These are phyloP conservation scores for Darwinula stevensoni DNA, from an alignment of 2,888 invertebrate species.

Conservation along the genomic window DNA sequence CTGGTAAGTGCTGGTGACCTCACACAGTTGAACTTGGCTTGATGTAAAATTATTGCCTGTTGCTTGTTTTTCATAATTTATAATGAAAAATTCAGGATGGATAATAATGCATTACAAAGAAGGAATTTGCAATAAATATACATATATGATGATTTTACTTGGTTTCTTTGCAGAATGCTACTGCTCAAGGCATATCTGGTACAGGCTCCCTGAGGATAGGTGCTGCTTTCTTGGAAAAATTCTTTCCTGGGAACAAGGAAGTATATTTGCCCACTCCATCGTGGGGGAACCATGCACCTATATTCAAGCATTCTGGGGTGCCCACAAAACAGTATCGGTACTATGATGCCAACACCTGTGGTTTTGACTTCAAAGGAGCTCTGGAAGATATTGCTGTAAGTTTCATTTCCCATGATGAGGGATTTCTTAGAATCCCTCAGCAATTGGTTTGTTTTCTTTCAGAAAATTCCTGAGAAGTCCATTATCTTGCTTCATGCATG, in stretches of 20 bases:
- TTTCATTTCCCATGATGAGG: conserved; percentile 15
- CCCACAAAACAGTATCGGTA: conserved; percentile 69
- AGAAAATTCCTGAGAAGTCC: conserved; percentile 75
- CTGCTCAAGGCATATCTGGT: conserved; percentile 66
- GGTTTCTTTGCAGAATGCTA: conserved; percentile 24
- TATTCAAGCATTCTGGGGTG: conserved; percentile 64
- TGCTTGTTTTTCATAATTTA: neutral
- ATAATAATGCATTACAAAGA: too few relatives aligned
- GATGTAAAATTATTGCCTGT: neutral
- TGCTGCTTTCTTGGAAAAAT: conserved; percentile 50
- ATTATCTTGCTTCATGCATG: conserved; percentile 81
- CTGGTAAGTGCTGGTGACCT: conserved; percentile 39
- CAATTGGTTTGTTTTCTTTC: conserved; percentile 11
- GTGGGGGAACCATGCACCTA: conserved; percentile 93
- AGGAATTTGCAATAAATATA: too few relatives aligned
- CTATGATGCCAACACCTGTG: conserved; percentile 73
- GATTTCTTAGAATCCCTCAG: conserved; percentile 11
- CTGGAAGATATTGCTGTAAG: conserved; percentile 50
- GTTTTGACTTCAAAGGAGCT: conserved; percentile 67
- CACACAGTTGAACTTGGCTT: too few relatives aligned
- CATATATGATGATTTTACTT: conserved; percentile 3
- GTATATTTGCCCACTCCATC: conserved; percentile 66
- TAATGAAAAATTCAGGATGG: too few relatives aligned
- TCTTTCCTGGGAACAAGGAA: conserved; percentile 45
- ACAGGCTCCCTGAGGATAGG: conserved; percentile 89